Percentiles rank a stretch among this genome's conserved stretches.
Evolutionary conservation across 2,888 invertebrate species (phyloP).

Genomic region (Hesperia comma): DNA sequence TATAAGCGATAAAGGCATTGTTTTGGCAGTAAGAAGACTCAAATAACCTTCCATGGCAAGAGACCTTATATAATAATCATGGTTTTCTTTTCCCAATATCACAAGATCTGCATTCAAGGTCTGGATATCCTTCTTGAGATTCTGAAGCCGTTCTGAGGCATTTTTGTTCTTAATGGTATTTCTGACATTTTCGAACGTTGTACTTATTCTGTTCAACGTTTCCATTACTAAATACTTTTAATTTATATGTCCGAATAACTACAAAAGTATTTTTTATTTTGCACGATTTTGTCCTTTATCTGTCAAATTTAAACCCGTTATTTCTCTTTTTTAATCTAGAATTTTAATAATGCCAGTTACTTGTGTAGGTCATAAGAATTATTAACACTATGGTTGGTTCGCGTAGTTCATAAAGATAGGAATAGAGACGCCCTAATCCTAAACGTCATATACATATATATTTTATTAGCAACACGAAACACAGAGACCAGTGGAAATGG

Average conservation of each 20-base stretch:
- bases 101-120: constrained; percentile 61
- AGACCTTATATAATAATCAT: constrained; percentile 63
- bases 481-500: too few relatives aligned
- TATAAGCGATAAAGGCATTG: constrained; percentile 61
- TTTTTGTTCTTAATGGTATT: constrained; percentile 63
- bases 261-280: constrained; percentile 18
- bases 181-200: constrained; percentile 66
- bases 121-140: constrained; percentile 67
- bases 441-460: too few relatives aligned
- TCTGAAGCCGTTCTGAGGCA: constrained; percentile 59
- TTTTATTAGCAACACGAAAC: too few relatives aligned
- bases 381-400: too few relatives aligned
- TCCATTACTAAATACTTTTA: constrained; percentile 53
- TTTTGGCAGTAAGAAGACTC: constrained; percentile 68
- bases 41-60: constrained; percentile 76
- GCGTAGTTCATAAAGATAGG: too few relatives aligned
- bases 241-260: constrained; percentile 6
- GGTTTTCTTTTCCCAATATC: constrained; percentile 68
- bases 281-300: constrained; percentile 5
- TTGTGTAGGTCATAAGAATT: too few relatives aligned
- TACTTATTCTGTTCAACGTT: constrained; percentile 61
- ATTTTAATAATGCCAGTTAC: constrained; percentile 13
- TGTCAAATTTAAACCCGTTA: constrained; percentile 22
- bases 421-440: too few relatives aligned
- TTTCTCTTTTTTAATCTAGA: not conserved